A percentile compares a stretch with the other conserved stretches of the same genome.
Conservation (phyloP, 2,888 invertebrate genomes). For the Chalcis sispes region DNA sequence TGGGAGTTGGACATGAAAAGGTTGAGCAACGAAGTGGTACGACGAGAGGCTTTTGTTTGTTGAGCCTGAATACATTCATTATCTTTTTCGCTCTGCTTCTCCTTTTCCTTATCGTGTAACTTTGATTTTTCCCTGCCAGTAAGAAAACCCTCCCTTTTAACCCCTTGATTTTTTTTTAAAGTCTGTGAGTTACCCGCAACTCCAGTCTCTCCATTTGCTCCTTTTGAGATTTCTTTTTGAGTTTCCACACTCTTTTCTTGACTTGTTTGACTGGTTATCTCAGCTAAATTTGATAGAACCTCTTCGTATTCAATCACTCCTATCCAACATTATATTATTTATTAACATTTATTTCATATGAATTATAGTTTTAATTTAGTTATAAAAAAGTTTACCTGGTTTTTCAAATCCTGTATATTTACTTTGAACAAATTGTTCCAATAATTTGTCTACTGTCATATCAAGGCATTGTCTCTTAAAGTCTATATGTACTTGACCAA, state of each 20-base stretch:
- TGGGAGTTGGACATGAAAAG: conserved; percentile 97
- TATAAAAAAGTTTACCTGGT: conserved; percentile 81
- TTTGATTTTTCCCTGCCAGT: conserved; percentile 69
- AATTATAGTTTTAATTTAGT: not conserved
- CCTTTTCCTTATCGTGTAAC: conserved; percentile 67
- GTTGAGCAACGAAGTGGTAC: conserved; percentile 95
- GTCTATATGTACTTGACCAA: conserved; percentile 94
- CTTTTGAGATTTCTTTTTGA: conserved; percentile 70
- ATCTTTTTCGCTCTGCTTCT: conserved; percentile 69
- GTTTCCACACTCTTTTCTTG: conserved; percentile 63
- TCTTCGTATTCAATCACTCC: conserved; percentile 74
- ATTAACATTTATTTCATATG: not conserved
- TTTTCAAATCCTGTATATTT: conserved; percentile 96
- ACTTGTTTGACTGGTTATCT: conserved; percentile 69
- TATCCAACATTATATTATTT: conserved; percentile 52
- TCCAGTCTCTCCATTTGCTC: conserved; percentile 74
- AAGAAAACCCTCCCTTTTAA: conserved; percentile 72
- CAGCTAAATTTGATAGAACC: conserved; percentile 71
- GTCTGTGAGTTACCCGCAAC: conserved; percentile 75
- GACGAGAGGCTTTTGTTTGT: conserved; percentile 82
- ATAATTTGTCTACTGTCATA: conserved; percentile 93
- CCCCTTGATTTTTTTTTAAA: conserved; percentile 72
- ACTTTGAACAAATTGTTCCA: conserved; percentile 93
- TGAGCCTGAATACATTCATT: conserved; percentile 62
- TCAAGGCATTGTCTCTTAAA: conserved; percentile 94